Conservation (phyloP, 2,888 invertebrate genomes). For the Auanema sp. region DNA sequence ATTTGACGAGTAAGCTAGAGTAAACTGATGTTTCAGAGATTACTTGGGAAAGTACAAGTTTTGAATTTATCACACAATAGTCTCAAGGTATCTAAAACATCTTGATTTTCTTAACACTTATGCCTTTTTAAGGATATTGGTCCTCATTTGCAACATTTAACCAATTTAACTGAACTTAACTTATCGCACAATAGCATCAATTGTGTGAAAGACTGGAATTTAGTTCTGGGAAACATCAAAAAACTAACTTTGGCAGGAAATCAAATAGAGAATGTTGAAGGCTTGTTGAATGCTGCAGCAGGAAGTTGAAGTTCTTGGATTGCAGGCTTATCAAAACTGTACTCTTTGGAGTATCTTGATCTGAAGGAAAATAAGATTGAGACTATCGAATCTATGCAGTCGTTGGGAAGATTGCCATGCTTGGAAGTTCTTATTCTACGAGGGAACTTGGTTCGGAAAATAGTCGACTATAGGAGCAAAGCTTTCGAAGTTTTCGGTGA, state of each 20-base stretch:
- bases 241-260: constrained; percentile 84
- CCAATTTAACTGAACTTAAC: constrained; percentile 77
- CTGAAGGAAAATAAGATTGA: constrained; percentile 82
- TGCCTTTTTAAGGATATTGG: constrained; percentile 75
- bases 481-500: constrained; percentile 84
- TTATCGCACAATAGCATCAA: constrained; percentile 79
- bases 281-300: constrained; percentile 41
- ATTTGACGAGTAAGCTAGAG: neutral
- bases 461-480: constrained; percentile 73
- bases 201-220: constrained; percentile 75
- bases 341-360: constrained; percentile 83
- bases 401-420: constrained; percentile 77
- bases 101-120: constrained; percentile 72
- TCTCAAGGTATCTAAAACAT: constrained; percentile 69
- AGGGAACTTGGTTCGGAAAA: constrained; percentile 84
- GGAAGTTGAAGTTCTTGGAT: neutral
- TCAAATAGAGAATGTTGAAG: constrained; percentile 70
- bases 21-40: constrained; percentile 57
- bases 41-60: constrained; percentile 69
- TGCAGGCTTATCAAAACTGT: constrained; percentile 74
- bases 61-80: constrained; percentile 74
- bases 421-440: constrained; percentile 77
- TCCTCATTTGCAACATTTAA: constrained; percentile 77
- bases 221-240: constrained; percentile 84
- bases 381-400: constrained; percentile 71